These are phyloP conservation scores for Eulemur albifrons DNA, from an alignment of 2,797 vertebrate genomes.

Conservation along the genomic window DNA sequence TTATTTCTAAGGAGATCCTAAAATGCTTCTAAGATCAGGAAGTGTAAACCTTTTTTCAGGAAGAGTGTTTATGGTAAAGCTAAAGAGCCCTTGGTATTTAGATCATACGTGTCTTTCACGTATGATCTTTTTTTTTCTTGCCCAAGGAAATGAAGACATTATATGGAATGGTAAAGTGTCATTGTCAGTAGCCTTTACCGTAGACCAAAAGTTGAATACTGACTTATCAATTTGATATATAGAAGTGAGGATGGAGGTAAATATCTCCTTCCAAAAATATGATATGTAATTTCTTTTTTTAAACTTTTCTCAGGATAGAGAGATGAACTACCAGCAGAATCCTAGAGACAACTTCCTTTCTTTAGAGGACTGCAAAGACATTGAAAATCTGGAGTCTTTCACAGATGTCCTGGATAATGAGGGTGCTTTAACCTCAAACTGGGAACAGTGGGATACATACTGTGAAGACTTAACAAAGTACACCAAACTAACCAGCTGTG, in stretches of 20 bases:
- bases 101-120: neutral
- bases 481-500: conserved; percentile 96
- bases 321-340: conserved; percentile 95
- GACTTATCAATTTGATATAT: conserved; percentile 13
- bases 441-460: conserved; percentile 99
- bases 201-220: conserved; percentile 19
- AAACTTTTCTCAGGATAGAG: conserved; percentile 90
- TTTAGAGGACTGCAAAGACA: conserved; percentile 92
- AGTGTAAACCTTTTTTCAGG: conserved; percentile 15
- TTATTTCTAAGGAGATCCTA: conserved; percentile 34
- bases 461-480: conserved; percentile 99
- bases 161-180: neutral
- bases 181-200: conserved; percentile 45
- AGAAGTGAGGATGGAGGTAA: conserved; percentile 24
- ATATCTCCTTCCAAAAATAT: conserved; percentile 23
- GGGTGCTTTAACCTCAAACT: conserved; percentile 92
- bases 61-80: conserved; percentile 43
- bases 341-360: conserved; percentile 92
- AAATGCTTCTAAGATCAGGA: conserved; percentile 33
- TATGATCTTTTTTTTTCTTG: neutral
- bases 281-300: conserved; percentile 62
- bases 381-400: conserved; percentile 93
- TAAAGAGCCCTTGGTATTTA: conserved; percentile 45
- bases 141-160: neutral
- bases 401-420: conserved; percentile 93